Percentiles rank a stretch among this genome's conserved stretches.
Conservation (phyloP, 2,888 invertebrate genomes). For the Eristalis intricaria region DNA sequence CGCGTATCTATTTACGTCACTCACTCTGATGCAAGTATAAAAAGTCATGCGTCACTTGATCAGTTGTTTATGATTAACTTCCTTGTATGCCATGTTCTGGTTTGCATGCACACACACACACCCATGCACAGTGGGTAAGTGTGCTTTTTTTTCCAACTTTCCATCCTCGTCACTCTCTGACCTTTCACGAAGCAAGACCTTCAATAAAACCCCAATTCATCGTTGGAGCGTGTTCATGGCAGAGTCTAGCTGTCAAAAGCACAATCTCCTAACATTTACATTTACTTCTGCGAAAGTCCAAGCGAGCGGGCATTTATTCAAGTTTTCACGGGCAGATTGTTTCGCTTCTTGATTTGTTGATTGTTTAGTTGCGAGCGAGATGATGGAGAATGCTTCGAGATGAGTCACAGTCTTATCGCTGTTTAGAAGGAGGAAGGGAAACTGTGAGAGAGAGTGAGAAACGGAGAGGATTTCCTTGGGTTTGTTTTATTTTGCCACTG, state of each 20-base stretch:
- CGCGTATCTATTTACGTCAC: slow-evolving; percentile 5
- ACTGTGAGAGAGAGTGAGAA: too few relatives aligned
- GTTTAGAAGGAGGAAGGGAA: not conserved
- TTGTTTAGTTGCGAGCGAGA: not conserved
- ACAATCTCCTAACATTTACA: not conserved
- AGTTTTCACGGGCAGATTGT: not conserved
- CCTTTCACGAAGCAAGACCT: not conserved
- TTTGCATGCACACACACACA: not conserved
- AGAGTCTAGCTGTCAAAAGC: not conserved
- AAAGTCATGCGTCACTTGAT: slow-evolving; percentile 6
- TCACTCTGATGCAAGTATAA: not conserved
- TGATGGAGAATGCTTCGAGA: not conserved
- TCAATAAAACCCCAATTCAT: not conserved
- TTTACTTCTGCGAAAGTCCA: not conserved
- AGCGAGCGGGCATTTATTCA: not conserved
- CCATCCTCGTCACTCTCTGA: not conserved
- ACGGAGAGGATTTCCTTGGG: too few relatives aligned
- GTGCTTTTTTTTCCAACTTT: too few relatives aligned
- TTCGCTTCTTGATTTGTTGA: not conserved
- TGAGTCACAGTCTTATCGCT: not conserved
- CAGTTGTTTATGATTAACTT: not conserved
- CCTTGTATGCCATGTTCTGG: not conserved
- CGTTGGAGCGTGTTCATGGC: not conserved
- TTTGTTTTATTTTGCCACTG: too few relatives aligned
- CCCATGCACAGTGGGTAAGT: not conserved